phyloP scores from a whole-genome alignment of 2,888 invertebrate species.

The Phyllotreta striolata region DNA sequence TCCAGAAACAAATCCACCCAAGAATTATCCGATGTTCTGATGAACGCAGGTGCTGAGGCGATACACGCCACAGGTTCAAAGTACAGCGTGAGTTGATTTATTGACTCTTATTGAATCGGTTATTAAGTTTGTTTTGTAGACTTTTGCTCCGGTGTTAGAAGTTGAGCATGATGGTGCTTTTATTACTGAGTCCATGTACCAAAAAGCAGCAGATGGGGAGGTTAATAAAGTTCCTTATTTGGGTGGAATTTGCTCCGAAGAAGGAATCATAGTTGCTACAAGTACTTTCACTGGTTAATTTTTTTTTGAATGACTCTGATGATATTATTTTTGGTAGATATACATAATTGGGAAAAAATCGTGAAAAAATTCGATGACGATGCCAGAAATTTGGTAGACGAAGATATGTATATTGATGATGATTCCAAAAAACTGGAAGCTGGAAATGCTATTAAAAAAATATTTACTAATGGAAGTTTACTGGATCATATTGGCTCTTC shows the following conservation, averaged over 20 bases:
- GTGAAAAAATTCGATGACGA: constrained; percentile 32
- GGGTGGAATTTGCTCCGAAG: constrained; percentile 45
- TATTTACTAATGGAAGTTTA: constrained; percentile 32
- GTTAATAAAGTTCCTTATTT: constrained; percentile 44
- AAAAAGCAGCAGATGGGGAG: constrained; percentile 35
- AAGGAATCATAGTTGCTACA: constrained; percentile 29
- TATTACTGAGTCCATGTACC: constrained; percentile 43
- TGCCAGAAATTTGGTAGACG: constrained; percentile 33
- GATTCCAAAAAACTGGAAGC: constrained; percentile 20
- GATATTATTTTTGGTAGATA: constrained; percentile 24
- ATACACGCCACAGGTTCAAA: constrained; percentile 22
- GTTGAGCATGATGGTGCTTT: constrained; percentile 41
- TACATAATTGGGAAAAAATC: constrained; percentile 8
- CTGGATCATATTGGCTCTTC: constrained; percentile 17
- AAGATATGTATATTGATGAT: constrained; percentile 41
- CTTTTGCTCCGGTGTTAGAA: constrained; percentile 44
- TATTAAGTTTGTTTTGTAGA: constrained; percentile 21
- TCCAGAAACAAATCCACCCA: constrained; percentile 30
- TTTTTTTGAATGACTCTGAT: neutral
- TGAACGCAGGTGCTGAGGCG: constrained; percentile 17
- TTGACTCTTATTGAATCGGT: neutral
- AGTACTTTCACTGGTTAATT: constrained; percentile 5
- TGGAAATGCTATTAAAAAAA: constrained; percentile 35
- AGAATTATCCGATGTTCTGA: constrained; percentile 37
- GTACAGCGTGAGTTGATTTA: constrained; percentile 25